These are phyloP conservation scores for Corythornis vintsioides DNA, from an alignment of 2,113 vertebrate species.

Conservation along the genomic window DNA sequence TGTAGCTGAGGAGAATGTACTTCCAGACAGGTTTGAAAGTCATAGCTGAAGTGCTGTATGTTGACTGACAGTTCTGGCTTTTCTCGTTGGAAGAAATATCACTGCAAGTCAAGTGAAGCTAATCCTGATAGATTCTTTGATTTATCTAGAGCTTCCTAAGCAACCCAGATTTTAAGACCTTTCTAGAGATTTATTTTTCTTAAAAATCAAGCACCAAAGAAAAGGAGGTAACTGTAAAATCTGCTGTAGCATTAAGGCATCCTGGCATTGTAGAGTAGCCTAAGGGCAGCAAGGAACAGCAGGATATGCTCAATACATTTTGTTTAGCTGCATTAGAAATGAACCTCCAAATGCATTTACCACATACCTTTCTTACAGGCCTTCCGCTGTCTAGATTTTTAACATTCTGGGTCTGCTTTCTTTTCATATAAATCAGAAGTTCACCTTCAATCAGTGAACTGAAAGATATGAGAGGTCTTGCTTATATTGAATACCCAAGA, in stretches of 20 bases:
- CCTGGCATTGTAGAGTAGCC: neutral
- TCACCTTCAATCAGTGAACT: neutral
- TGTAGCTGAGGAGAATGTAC: neutral
- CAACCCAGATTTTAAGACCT: neutral
- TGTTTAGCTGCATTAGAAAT: neutral
- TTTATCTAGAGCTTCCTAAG: neutral
- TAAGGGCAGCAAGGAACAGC: neutral
- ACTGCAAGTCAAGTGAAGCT: neutral
- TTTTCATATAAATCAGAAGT: neutral
- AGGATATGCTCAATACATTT: neutral
- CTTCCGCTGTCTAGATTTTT: neutral
- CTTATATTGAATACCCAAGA: neutral
- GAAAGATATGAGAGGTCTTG: neutral
- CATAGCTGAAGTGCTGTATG: neutral
- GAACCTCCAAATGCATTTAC: neutral
- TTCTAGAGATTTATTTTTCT: neutral
- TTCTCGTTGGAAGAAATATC: neutral
- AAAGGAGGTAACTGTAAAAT: neutral
- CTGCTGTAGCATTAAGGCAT: neutral
- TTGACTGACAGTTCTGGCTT: neutral
- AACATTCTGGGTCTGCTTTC: neutral
- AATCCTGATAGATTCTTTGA: neutral
- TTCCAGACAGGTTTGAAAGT: neutral
- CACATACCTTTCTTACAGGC: neutral
- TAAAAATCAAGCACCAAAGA: accelerated